phyloP scores from a whole-genome alignment of 2,797 vertebrate species.

The Onychomys arenicola region DNA sequence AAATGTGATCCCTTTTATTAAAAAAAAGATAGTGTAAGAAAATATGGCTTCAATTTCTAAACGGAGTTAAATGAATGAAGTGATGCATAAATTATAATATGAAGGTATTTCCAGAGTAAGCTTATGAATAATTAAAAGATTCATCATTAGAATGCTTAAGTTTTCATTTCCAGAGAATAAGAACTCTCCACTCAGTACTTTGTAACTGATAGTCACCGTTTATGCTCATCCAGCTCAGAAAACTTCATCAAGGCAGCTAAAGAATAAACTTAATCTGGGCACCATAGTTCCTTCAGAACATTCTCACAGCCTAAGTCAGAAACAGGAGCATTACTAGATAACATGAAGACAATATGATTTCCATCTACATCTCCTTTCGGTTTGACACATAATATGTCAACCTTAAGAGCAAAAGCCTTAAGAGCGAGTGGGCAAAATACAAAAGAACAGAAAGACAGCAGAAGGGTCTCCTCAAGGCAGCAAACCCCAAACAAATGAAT shows the following conservation, averaged over 20 bases:
- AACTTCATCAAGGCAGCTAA: not conserved
- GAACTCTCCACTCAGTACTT: not conserved
- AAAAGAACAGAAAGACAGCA: not conserved
- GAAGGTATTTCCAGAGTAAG: constrained; percentile 8
- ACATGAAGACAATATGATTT: not conserved
- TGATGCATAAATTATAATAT: not conserved
- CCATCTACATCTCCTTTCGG: not conserved
- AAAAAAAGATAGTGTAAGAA: constrained; percentile 4
- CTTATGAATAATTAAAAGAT: constrained; percentile 30
- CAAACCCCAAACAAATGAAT: constrained; percentile 14
- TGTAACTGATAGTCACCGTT: not conserved
- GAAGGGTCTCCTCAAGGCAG: not conserved
- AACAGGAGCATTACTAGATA: constrained; percentile 4
- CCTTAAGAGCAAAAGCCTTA: not conserved
- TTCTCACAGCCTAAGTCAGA: constrained; percentile 4
- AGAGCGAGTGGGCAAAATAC: not conserved
- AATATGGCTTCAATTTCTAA: constrained; percentile 34
- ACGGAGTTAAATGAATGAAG: constrained; percentile 19
- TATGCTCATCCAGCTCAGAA: not conserved
- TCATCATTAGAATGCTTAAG: not conserved
- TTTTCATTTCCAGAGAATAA: constrained; percentile 44
- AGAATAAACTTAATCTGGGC: not conserved
- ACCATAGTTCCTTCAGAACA: not conserved
- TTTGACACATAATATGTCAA: not conserved
- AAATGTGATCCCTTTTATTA: not conserved